Evolutionary conservation across 2,888 invertebrate species (phyloP).

Genomic region (Ariolimax columbianus): DNA sequence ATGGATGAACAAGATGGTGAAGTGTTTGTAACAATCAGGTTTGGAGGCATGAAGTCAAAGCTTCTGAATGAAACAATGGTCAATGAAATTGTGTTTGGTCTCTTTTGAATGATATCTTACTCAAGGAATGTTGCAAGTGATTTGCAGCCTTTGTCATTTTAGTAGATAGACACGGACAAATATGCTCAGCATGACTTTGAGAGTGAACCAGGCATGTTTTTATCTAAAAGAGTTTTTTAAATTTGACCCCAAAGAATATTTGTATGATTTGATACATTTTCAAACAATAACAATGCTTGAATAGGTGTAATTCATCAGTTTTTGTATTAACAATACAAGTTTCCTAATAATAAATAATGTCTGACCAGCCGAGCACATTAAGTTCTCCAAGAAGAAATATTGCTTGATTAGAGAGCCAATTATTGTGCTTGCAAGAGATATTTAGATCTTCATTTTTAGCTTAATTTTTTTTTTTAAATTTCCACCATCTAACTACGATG

Average conservation of each 20-base stretch:
- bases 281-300: too few relatives aligned
- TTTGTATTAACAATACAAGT: too few relatives aligned
- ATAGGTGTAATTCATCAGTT: too few relatives aligned
- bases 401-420: too few relatives aligned
- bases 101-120: not conserved
- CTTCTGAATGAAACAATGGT: conserved; percentile 5
- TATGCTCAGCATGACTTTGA: not conserved
- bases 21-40: conserved; percentile 37
- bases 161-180: not conserved
- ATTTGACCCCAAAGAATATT: not conserved
- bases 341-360: too few relatives aligned
- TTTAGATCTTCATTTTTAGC: too few relatives aligned
- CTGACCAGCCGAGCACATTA: too few relatives aligned
- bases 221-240: not conserved
- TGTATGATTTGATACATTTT: not conserved
- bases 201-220: not conserved
- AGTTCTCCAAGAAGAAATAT: too few relatives aligned
- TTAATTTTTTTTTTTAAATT: too few relatives aligned
- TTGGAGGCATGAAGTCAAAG: conserved; percentile 33
- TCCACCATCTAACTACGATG: too few relatives aligned
- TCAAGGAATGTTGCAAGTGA: conserved; percentile 6
- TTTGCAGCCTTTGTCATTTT: not conserved
- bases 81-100: not conserved
- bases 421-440: too few relatives aligned
- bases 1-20: conserved; percentile 39